These are phyloP conservation scores for Poeciliopsis infans DNA, from an alignment of 2,797 vertebrate genomes.

Conservation along the genomic window DNA sequence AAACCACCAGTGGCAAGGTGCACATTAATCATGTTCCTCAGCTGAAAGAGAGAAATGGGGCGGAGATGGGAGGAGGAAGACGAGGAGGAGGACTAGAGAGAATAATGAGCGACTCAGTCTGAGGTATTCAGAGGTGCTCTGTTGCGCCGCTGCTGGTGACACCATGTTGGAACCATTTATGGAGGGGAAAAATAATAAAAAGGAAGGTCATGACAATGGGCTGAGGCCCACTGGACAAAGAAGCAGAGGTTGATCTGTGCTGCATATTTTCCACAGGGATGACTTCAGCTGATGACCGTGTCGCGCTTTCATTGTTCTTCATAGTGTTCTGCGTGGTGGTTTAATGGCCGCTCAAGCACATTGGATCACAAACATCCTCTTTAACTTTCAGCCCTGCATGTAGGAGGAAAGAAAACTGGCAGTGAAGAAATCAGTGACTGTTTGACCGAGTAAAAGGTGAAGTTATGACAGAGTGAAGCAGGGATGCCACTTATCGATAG, in stretches of 20 bases:
- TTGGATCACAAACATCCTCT: neutral
- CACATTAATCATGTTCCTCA: constrained; percentile 82
- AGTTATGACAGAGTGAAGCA: neutral
- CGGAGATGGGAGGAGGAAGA: constrained; percentile 58
- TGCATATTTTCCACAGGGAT: constrained; percentile 24
- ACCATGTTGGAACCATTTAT: constrained; percentile 67
- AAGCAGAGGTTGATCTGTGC: constrained; percentile 36
- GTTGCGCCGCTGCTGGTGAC: constrained; percentile 63
- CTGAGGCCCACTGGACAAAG: constrained; percentile 42
- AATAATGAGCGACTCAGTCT: constrained; percentile 73
- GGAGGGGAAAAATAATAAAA: constrained; percentile 52
- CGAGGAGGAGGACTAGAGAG: constrained; percentile 53
- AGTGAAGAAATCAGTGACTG: neutral
- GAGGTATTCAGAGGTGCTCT: constrained; percentile 72
- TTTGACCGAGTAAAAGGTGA: neutral
- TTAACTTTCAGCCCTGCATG: neutral
- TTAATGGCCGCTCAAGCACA: neutral
- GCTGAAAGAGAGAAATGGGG: constrained; percentile 79
- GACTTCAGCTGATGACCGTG: constrained; percentile 36
- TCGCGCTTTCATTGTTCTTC: constrained; percentile 46
- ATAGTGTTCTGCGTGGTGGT: neutral
- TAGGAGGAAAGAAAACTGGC: neutral
- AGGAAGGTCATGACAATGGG: constrained; percentile 67
- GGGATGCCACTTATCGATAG: too few species aligned
- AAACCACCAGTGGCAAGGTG: constrained; percentile 78